Conservation (phyloP, 64 coral and sea anemone species). For the Anthopleura sola region DNA sequence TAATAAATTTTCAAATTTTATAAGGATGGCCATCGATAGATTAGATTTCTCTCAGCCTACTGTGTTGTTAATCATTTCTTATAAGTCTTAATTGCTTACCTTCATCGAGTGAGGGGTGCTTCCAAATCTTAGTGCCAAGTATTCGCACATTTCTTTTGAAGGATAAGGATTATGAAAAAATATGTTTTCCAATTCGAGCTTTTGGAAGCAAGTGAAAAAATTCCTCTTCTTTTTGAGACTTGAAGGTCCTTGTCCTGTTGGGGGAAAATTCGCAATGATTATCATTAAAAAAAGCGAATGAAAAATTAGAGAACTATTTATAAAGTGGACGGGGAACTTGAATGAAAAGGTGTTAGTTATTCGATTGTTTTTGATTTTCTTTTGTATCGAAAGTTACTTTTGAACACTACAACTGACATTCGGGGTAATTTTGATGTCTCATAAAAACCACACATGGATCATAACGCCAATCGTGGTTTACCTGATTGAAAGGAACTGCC, state of each 20-base stretch:
- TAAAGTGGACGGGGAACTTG: too few species aligned
- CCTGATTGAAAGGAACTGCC: not conserved
- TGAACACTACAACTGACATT: too few species aligned
- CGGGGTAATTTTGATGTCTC: too few species aligned
- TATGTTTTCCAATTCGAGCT: not conserved
- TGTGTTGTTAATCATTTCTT: not conserved
- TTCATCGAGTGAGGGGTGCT: not conserved
- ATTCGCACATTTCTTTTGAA: not conserved
- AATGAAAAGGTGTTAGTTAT: too few species aligned
- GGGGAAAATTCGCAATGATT: not conserved
- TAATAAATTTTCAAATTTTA: too few species aligned
- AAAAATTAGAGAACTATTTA: not conserved
- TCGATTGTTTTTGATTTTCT: too few species aligned
- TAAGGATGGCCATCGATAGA: too few species aligned
- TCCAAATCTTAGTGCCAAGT: not conserved
- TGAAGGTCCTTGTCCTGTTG: not conserved
- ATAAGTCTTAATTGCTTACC: not conserved
- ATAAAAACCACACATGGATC: too few species aligned
- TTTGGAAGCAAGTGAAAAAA: slow-evolving; percentile 2
- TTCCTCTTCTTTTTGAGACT: slow-evolving; percentile 1
- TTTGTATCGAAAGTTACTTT: too few species aligned
- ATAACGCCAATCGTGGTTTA: not conserved
- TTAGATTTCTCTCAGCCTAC: too few species aligned
- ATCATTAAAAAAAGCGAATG: not conserved
- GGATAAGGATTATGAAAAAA: not conserved